A percentile compares a stretch with the other conserved stretches of the same genome.
Evolutionary conservation across 2,888 invertebrate species (phyloP).

Genomic region (Thysanoteuthis rhombus): DNA sequence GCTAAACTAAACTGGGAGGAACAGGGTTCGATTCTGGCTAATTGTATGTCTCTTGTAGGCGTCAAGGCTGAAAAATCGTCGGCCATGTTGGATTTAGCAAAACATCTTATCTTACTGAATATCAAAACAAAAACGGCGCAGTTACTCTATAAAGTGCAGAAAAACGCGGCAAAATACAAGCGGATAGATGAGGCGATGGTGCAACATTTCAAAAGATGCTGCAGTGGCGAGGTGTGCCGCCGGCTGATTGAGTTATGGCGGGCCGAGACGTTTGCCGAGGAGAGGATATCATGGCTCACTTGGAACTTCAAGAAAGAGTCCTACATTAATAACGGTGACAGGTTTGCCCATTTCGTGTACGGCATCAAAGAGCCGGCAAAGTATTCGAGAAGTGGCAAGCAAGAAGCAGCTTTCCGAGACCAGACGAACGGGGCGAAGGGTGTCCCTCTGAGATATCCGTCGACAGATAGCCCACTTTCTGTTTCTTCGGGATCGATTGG

Average conservation of each 20-base stretch:
- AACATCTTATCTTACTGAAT: not conserved
- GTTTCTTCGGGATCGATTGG: not conserved
- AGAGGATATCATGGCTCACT: slow-evolving; percentile 13
- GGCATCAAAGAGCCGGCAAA: not conserved
- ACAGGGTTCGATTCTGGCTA: not conserved
- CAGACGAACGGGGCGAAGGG: not conserved
- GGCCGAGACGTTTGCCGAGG: slow-evolving; percentile 24
- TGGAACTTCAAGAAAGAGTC: slow-evolving; percentile 27
- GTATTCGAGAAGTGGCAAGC: not conserved
- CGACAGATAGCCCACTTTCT: not conserved
- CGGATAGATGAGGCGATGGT: slow-evolving; percentile 18
- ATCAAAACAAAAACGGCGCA: not conserved
- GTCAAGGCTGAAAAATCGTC: not conserved
- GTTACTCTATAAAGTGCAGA: slow-evolving; percentile 20
- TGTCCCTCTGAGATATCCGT: not conserved
- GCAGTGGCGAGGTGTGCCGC: slow-evolving; percentile 19
- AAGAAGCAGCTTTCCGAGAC: not conserved
- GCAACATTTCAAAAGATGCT: not conserved
- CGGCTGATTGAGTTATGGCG: slow-evolving; percentile 27
- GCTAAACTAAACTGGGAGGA: slow-evolving; percentile 15
- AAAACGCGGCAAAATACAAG: slow-evolving; percentile 26
- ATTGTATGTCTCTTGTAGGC: not conserved
- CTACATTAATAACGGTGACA: slow-evolving; percentile 20
- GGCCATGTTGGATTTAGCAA: not conserved
- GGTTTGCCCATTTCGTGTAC: not conserved